Evolutionary conservation across 1,140 invertebrate genomes (phyloP).

Genomic region (Drosophila hydei): DNA sequence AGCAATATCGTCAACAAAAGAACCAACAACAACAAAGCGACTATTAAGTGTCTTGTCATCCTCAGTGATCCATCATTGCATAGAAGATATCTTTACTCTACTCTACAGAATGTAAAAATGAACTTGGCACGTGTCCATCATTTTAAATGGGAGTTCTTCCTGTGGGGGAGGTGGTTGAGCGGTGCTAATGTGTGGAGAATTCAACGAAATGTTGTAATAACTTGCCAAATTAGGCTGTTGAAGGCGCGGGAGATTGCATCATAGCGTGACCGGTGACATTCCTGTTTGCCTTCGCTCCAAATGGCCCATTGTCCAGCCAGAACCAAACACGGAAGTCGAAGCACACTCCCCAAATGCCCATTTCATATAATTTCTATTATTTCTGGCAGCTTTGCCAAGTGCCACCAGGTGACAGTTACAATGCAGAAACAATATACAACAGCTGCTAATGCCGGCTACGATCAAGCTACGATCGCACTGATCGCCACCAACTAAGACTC

Average conservation of each 20-base stretch:
- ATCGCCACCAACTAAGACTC: slow-evolving; percentile 29
- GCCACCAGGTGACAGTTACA: slow-evolving; percentile 79
- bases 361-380: slow-evolving; percentile 82
- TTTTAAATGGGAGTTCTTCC: slow-evolving; percentile 46
- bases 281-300: slow-evolving; percentile 26
- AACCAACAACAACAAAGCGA: slow-evolving; percentile 45
- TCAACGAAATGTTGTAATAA: slow-evolving; percentile 61
- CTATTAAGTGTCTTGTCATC: slow-evolving; percentile 78
- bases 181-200: slow-evolving; percentile 51
- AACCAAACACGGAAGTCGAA: slow-evolving; percentile 47
- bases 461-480: slow-evolving; percentile 23
- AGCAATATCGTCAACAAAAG: slow-evolving; percentile 46
- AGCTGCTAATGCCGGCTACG: slow-evolving; percentile 41
- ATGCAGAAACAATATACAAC: slow-evolving; percentile 78
- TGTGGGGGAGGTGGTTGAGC: slow-evolving; percentile 41
- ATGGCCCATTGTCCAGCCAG: slow-evolving; percentile 67
- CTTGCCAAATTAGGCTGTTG: slow-evolving; percentile 60
- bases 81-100: slow-evolving; percentile 39
- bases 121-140: slow-evolving; percentile 78
- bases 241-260: slow-evolving; percentile 49
- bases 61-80: slow-evolving; percentile 73
- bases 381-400: slow-evolving; percentile 74
- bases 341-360: slow-evolving; percentile 76
- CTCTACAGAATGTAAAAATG: slow-evolving; percentile 46
- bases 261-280: slow-evolving; percentile 28